Conservation (phyloP, 2,888 invertebrate species). For the Euplexia lucipara region DNA sequence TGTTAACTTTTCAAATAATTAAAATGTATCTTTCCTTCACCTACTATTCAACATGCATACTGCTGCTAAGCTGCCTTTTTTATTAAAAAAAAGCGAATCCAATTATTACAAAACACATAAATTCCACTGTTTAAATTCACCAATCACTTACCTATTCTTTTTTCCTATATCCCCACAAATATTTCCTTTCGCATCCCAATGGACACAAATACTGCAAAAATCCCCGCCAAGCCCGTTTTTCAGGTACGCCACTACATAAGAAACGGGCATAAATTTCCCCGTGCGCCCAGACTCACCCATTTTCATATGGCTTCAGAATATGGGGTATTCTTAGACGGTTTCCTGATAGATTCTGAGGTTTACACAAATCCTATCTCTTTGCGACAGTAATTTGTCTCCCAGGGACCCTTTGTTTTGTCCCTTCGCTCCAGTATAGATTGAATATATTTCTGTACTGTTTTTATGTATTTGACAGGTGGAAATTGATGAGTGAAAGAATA, state of each 20-base stretch:
- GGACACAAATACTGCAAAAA: slow-evolving; percentile 46
- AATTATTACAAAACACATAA: not conserved
- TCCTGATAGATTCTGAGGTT: slow-evolving; percentile 70
- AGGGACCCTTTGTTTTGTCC: slow-evolving; percentile 69
- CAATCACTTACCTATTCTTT: slow-evolving; percentile 13
- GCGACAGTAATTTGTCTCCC: slow-evolving; percentile 70
- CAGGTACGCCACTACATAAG: slow-evolving; percentile 48
- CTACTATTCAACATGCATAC: too few species aligned
- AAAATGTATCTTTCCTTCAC: too few species aligned
- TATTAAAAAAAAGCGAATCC: not conserved
- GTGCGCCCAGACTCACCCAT: slow-evolving; percentile 60
- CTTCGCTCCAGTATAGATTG: slow-evolving; percentile 50
- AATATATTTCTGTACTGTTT: slow-evolving; percentile 50
- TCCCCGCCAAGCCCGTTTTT: slow-evolving; percentile 37
- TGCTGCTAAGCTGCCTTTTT: not conserved
- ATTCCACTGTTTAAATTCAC: slow-evolving; percentile 8
- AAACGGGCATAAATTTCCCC: slow-evolving; percentile 66
- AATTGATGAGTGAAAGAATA: slow-evolving; percentile 41
- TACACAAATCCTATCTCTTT: slow-evolving; percentile 67
- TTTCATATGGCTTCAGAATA: slow-evolving; percentile 67
- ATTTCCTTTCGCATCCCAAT: slow-evolving; percentile 43
- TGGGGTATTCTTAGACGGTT: slow-evolving; percentile 58
- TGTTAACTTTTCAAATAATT: too few species aligned
- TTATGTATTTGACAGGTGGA: slow-evolving; percentile 47
- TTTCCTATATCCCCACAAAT: slow-evolving; percentile 18